These are phyloP conservation scores for Drosophila helvetica DNA, from an alignment of 2,888 invertebrate species.

Conservation along the genomic window DNA sequence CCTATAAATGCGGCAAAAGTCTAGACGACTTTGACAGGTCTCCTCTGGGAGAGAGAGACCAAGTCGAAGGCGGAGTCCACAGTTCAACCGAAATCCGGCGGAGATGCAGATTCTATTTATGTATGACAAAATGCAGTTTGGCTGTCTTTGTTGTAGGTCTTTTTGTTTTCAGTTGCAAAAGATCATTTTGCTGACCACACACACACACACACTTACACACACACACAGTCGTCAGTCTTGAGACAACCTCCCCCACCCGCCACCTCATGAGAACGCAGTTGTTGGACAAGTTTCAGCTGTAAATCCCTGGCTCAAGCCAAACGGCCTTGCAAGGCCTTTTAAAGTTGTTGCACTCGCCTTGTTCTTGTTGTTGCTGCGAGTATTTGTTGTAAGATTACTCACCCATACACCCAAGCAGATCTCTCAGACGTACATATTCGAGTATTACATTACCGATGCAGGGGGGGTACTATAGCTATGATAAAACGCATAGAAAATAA, in stretches of 20 bases:
- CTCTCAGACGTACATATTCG: not conserved
- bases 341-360: conserved; percentile 74
- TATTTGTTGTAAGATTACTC: conserved; percentile 33
- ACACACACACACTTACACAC: conserved; percentile 18
- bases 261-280: not conserved
- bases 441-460: not conserved
- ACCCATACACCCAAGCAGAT: conserved; percentile 16
- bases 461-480: not conserved
- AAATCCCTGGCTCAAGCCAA: conserved; percentile 49
- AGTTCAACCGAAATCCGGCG: conserved; percentile 26
- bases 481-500: not conserved
- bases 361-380: conserved; percentile 25
- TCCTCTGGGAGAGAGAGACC: conserved; percentile 19
- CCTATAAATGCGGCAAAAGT: conserved; percentile 49
- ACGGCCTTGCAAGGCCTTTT: conserved; percentile 83
- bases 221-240: conserved; percentile 10
- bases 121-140: conserved; percentile 27
- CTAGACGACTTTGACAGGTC: conserved; percentile 71
- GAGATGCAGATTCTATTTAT: conserved; percentile 55
- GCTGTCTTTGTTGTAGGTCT: conserved; percentile 1
- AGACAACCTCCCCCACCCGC: not conserved
- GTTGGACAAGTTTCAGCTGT: conserved; percentile 40
- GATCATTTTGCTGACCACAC: conserved; percentile 33
- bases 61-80: conserved; percentile 25
- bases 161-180: conserved; percentile 16